Conservation (phyloP, 2,888 invertebrate genomes). For the Nesidiocoris tenuis region DNA sequence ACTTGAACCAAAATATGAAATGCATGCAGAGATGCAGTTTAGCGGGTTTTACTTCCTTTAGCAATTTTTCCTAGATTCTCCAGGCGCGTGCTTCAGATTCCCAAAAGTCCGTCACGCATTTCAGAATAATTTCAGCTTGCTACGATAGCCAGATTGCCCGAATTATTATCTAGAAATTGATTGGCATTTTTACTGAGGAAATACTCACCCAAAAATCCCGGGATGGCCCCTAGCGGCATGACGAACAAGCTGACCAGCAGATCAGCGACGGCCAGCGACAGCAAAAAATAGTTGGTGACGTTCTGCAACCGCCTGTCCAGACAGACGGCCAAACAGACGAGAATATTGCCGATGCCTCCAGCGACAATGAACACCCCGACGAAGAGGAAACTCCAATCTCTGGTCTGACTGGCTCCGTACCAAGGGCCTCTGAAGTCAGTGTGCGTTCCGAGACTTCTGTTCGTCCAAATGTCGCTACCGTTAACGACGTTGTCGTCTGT, state of each 20-base stretch:
- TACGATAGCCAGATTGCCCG: no score
- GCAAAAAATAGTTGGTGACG: conserved; percentile 92
- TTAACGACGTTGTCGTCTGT: conserved; percentile 11
- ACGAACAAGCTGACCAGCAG: conserved; percentile 89
- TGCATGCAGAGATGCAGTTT: no score
- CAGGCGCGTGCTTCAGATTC: no score
- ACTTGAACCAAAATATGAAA: no score
- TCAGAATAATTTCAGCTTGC: no score
- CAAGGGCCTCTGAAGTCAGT: not conserved
- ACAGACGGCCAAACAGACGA: conserved; percentile 90
- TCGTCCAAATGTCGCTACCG: conserved; percentile 19
- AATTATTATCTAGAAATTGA: no score
- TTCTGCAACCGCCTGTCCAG: conserved; percentile 88
- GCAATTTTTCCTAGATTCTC: no score
- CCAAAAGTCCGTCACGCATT: no score
- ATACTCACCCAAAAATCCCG: conserved; percentile 82
- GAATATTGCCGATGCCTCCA: conserved; percentile 85
- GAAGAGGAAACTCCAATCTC: conserved; percentile 82
- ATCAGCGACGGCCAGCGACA: conserved; percentile 91
- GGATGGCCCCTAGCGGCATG: conserved; percentile 93
- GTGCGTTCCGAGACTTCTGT: not conserved
- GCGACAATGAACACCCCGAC: conserved; percentile 82
- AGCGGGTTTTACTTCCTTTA: no score
- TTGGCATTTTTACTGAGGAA: no score
- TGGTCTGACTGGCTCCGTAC: conserved; percentile 51